Evolutionary conservation across 1,140 invertebrate species (phyloP), one percentile per base, ranked within the genome.

Genomic region (Pteromalus puparum): DNA sequence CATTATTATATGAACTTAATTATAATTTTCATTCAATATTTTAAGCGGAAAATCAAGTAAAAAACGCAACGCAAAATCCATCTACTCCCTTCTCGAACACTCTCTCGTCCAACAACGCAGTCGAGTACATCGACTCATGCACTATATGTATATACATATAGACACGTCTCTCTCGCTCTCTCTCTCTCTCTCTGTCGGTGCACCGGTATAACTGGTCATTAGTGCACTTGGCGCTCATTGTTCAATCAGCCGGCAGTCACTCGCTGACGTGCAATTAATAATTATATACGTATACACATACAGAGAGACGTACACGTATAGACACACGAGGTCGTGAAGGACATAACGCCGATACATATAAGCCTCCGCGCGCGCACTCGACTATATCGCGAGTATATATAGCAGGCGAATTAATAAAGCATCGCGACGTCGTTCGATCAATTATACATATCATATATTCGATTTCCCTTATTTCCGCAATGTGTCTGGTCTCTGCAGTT

Each of bases 181-280:
- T 30, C 24, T 30, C 18, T 10, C 13, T 21, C 18, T 65, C 61
- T 30, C 12, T 30, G 10, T 7, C 68, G 26, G 26, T 70, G 68
- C 68, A 70, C 28, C 15, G 28, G 68, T 86, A 85, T 74, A 86
- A 85, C 72, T 79, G 85, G 87, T 88, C 87, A 88, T 84, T 85
- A 87, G 84, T 65, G 74, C 74, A 77, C 70, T 80, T 65, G 18
- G 28, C 48, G 46, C 74, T 81, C 75, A 70, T 83, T 86, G 77
- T 83, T 74, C 79, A 68, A 77, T 76, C 81, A 68, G 21, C 34
- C 24, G 30, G 53, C 53, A 75, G 53, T 76, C 34, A 38, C 74
- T 83, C 42, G 61, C 68, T 83, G 81, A 70, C 74, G 74, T 70
- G 81, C 74, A 77, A 77, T 77, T 83, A 76, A 83, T 83, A 83